These are phyloP conservation scores for Heterotilapia buettikoferi DNA, from an alignment of 2,113 vertebrate species.

Conservation along the genomic window DNA sequence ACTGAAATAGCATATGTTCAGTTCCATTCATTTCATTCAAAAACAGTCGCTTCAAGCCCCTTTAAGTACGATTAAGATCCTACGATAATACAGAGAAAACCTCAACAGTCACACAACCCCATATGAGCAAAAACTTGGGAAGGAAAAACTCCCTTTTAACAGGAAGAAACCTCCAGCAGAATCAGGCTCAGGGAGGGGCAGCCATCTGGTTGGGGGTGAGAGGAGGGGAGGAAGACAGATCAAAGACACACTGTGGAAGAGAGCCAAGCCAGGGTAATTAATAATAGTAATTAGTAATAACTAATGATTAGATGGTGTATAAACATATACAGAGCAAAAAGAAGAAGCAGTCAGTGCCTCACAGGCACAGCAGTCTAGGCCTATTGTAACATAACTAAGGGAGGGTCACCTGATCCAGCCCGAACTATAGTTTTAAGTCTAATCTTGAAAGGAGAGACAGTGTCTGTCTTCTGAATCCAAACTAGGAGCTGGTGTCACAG, in stretches of 20 bases:
- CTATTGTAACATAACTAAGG: not conserved
- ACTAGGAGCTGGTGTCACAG: not conserved
- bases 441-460: not conserved
- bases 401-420: not conserved
- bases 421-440: not conserved
- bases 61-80: not conserved
- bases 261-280: not conserved
- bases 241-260: not conserved
- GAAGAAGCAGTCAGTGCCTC: not conserved
- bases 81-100: not conserved
- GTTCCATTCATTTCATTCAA: not conserved
- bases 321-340: not conserved
- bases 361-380: not conserved
- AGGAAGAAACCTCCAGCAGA: not conserved
- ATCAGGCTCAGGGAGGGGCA: accelerated
- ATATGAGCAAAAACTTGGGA: not conserved
- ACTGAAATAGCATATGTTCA: not conserved
- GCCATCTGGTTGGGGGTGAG: not conserved
- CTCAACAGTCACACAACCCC: not conserved
- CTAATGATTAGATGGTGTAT: not conserved
- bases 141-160: not conserved
- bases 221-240: not conserved
- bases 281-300: not conserved
- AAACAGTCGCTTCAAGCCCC: not conserved
- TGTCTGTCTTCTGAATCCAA: not conserved